These are phyloP conservation scores for Cyprinella venusta DNA, from an alignment of 2,797 vertebrate genomes.

Conservation along the genomic window DNA sequence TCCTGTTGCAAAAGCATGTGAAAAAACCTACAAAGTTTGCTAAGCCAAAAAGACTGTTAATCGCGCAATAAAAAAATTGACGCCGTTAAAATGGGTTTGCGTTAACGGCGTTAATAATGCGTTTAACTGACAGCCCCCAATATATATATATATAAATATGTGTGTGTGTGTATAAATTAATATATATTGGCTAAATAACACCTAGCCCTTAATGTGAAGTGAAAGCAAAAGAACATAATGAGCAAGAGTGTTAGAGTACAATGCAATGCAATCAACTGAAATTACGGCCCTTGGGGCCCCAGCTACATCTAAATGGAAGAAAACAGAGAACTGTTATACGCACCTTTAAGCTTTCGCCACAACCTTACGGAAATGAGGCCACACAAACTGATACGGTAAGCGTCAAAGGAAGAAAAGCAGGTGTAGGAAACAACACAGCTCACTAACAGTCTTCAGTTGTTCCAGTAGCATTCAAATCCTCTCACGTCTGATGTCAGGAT, in stretches of 20 bases:
- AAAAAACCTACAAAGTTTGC: too few relatives aligned
- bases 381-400: slow-evolving; percentile 37
- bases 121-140: too few relatives aligned
- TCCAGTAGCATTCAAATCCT: neutral
- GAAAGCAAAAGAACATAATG: slow-evolving; percentile 4
- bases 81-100: too few relatives aligned
- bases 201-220: neutral
- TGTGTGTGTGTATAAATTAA: too few relatives aligned
- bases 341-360: slow-evolving; percentile 10
- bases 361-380: neutral
- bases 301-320: slow-evolving; percentile 66
- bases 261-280: slow-evolving; percentile 74
- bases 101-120: too few relatives aligned
- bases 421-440: neutral
- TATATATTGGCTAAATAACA: neutral
- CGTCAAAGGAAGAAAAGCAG: slow-evolving; percentile 19
- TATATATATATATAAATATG: too few relatives aligned
- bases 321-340: slow-evolving; percentile 55
- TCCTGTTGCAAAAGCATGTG: too few relatives aligned
- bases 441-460: neutral
- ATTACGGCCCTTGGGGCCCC: slow-evolving; percentile 64
- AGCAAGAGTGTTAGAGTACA: slow-evolving; percentile 41
- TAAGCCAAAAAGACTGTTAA: too few relatives aligned
- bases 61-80: too few relatives aligned
- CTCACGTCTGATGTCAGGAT: neutral